Evolutionary conservation across 2,888 invertebrate species (phyloP).

Genomic region (Polydrusus pterygomalis): DNA sequence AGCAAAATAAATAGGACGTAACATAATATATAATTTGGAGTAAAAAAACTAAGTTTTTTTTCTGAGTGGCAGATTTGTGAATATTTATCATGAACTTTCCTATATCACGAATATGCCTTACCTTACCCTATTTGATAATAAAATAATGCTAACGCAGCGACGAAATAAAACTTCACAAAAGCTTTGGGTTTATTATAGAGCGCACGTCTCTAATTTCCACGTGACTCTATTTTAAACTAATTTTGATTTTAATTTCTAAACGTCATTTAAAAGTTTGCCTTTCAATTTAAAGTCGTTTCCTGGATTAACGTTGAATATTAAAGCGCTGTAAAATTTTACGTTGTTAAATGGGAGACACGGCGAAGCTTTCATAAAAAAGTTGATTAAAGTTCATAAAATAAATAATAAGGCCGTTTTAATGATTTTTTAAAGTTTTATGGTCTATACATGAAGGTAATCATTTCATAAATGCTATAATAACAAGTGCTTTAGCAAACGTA

Average conservation of each 20-base stretch:
- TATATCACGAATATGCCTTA: too few relatives aligned
- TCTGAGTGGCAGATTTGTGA: too few relatives aligned
- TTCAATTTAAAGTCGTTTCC: conserved; percentile 7
- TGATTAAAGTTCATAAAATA: neutral
- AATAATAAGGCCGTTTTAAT: too few relatives aligned
- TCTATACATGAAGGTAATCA: too few relatives aligned
- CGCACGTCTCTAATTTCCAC: conserved; percentile 9
- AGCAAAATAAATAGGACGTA: too few relatives aligned
- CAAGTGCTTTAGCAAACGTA: too few relatives aligned
- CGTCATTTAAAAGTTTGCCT: conserved; percentile 21
- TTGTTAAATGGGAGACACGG: neutral
- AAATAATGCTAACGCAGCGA: neutral
- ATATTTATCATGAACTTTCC: too few relatives aligned
- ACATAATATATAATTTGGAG: too few relatives aligned
- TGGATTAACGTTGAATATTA: conserved; percentile 9
- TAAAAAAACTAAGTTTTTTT: too few relatives aligned
- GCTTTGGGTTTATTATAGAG: neutral
- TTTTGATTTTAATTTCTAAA: conserved; percentile 16
- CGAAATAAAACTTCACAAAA: conserved; percentile 8
- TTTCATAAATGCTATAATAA: too few relatives aligned
- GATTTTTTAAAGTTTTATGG: too few relatives aligned
- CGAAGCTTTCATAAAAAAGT: neutral
- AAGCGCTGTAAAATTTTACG: neutral
- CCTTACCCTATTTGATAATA: too few relatives aligned
- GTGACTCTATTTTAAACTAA: conserved; percentile 14